Base-by-base conservation (phyloP, 2,888 invertebrate species). In the Tribolium freemani region DNA sequence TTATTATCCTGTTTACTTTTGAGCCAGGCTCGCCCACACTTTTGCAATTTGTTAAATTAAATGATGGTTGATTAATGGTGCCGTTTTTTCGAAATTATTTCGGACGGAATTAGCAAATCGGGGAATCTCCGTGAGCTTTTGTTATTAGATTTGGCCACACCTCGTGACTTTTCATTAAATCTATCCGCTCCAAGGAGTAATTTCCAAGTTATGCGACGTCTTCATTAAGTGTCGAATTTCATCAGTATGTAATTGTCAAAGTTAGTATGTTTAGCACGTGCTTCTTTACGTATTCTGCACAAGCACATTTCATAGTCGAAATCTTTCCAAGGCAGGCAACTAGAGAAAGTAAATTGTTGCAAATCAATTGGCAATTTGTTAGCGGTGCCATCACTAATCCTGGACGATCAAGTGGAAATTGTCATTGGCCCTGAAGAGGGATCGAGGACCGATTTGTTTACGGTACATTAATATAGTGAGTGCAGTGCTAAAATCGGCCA, bases 311-410 rank as follows among this genome's bases (percentile, higher is more conserved):
- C 54, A 66, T 70, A 57, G 48, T 48, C 16, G 30, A 68, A 54
- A 48, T 54, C 46, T 61, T 46, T 68, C 20, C 45, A 60, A 60
- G 26, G 58, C 38, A 68, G 46, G 31, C 9, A 54, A 58, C 61
- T 56, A 69, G 76, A 67, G 76, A 79, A 77, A 79, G 77, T 76
- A 73, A 72, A 76, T 69, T 46, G 73, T 72, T 73, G 72, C 73
- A 76, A 77, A 77, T 78, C 77, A 78, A 76, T 79, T 76, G 77
- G 71, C 76, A 77, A 78, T 78, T 79, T 78, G 78, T 77, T 72
- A 74, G 77, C 73, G 46, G 72, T 74, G 69, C 71, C 73, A 75
- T 74, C 70, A 70, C 64, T 77, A 69, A 73, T 77, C 68, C 72
- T 54, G 69, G 73, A 76, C 71, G 73, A 74, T 71, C 75, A 72